Evolutionary conservation across 2,113 vertebrate genomes (phyloP).

Genomic region (Mirounga angustirostris): DNA sequence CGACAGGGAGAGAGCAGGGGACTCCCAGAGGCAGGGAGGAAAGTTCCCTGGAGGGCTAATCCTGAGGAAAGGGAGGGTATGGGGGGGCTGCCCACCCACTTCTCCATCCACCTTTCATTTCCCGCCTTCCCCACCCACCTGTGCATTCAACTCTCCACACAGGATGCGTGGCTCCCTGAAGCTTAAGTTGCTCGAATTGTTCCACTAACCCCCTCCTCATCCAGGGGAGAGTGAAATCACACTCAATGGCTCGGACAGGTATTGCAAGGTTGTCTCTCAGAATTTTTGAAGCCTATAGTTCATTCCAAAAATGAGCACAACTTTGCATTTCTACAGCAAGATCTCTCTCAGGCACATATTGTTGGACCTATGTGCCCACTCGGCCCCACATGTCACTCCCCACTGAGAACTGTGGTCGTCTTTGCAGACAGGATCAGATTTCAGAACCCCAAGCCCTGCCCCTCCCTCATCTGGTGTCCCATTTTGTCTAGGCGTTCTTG

Average conservation of each 20-base stretch:
- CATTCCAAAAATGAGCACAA: neutral
- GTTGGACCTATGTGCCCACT: too few relatives aligned
- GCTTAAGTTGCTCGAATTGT: neutral
- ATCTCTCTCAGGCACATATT: neutral
- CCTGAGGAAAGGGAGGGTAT: neutral
- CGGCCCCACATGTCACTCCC: neutral
- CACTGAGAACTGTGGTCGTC: neutral
- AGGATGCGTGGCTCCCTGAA: neutral
- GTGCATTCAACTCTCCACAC: neutral
- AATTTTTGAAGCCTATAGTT: neutral
- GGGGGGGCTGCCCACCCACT: too few relatives aligned
- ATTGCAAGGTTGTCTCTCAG: neutral
- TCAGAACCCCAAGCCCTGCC: neutral
- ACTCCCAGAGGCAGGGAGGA: neutral
- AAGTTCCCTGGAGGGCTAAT: too few relatives aligned
- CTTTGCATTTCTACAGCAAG: neutral
- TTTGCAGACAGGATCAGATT: neutral
- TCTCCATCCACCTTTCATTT: neutral
- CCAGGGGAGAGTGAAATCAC: neutral
- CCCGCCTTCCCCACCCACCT: neutral
- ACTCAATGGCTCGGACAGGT: too few relatives aligned
- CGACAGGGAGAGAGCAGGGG: neutral
- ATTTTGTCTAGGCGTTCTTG: neutral
- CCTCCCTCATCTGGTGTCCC: neutral
- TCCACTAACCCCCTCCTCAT: neutral